Base-by-base conservation (phyloP, 2,888 invertebrate species). In the Dromius quadrimaculatus region DNA sequence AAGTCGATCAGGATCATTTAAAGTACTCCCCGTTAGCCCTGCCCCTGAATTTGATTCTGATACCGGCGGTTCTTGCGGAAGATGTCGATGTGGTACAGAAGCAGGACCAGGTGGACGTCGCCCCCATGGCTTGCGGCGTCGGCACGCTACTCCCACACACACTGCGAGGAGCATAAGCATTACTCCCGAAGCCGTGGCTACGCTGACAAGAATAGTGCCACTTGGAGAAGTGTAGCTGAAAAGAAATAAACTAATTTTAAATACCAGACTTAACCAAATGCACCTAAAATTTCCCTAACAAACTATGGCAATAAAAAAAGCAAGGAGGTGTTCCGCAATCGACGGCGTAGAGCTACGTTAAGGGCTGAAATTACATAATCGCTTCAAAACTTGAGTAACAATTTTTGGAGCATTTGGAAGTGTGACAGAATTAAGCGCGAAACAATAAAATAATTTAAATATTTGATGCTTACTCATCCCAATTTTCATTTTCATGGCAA, bases 1-100 rank as follows among this genome's bases (percentile, higher is more conserved):
- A 74, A 85, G 78, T 50, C 86, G 77, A 76, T 86, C 86, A n/a
- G 83, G 84, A 76, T 84, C 83, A 41, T 82, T 81, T 38, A 81
- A 74, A 22, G 81, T 76, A 41, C 78, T 77, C 1, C 32, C 62
- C 4, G 47, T 34, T 5, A 70, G 28, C 9, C 70, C 71, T 11
- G 71, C 61, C 1, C 71, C 38, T 6, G 72, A 34, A 19, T 28
- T 43, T 2, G 70, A 20, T n/a, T 28, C 57, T 13, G 68, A 45
- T 1, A 20, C 50, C 1, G 62, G 19, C 9, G 57, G 28, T 8
- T 22, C 43, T 9, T 2, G 32, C 5, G 23, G 65, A 5, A 66
- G 36, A n/a, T 59, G 59, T 28, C 45, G 45, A 23, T 68, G 68
- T 3, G 68, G 68, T 36, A 68, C 57, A 2, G 68, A 28, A 1